A percentile compares a stretch with the other conserved stretches of the same genome.
phyloP scores from a whole-genome alignment of 2,888 invertebrate genomes.

The Leuctra nigra region DNA sequence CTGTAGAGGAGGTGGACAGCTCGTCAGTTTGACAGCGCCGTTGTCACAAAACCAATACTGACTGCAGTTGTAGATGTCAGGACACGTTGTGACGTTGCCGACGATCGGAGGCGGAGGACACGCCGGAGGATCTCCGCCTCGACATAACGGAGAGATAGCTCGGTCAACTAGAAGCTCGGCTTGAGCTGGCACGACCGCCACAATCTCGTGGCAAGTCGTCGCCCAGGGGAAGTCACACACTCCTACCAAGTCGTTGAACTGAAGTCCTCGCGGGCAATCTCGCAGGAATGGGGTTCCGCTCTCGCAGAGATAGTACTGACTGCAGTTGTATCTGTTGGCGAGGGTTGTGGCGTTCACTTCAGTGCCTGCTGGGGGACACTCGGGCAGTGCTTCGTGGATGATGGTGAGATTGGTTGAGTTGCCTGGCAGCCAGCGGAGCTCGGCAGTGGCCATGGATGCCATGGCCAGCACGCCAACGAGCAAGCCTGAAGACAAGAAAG shows the following conservation, averaged over 20 bases:
- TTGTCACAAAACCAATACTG: slow-evolving; percentile 1
- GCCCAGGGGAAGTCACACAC: slow-evolving; percentile 8
- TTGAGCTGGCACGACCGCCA: background rate
- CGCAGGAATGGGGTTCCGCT: slow-evolving; percentile 8
- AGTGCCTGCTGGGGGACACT: background rate
- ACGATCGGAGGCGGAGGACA: background rate
- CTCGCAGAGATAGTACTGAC: slow-evolving; percentile 15
- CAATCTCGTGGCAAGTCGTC: background rate
- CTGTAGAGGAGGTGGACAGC: background rate
- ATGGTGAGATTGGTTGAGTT: background rate
- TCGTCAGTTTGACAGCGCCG: background rate
- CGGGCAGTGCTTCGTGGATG: background rate
- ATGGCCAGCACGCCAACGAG: background rate
- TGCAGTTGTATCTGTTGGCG: slow-evolving; percentile 19
- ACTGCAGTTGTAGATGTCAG: slow-evolving; percentile 2
- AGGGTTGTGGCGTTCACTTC: slow-evolving; percentile 10
- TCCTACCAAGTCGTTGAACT: background rate
- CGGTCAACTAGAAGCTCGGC: background rate
- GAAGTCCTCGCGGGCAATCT: slow-evolving; percentile 11
- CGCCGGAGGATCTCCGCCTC: background rate
- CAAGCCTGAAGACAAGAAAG: slow-evolving; percentile 37
- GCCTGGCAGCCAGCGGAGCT: background rate
- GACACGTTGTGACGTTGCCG: slow-evolving; percentile 3
- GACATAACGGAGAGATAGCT: background rate
- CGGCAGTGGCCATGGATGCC: background rate